phyloP scores from a whole-genome alignment of 1,140 invertebrate species.

The Anthonomus grandis region DNA sequence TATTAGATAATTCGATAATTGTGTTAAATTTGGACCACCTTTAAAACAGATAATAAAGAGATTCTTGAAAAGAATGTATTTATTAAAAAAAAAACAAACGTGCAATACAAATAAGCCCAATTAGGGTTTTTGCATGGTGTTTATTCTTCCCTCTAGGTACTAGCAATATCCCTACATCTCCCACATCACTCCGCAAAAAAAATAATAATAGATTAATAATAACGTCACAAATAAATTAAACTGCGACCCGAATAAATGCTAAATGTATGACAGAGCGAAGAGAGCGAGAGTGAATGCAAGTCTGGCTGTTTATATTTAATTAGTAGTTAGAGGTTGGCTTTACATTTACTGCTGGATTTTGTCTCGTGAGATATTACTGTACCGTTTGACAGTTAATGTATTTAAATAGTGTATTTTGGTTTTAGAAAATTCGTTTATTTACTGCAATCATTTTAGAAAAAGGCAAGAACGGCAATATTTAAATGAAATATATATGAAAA shows the following conservation, averaged over 20 bases:
- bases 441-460: neutral
- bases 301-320: constrained; percentile 46
- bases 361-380: too few relatives aligned
- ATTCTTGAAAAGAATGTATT: neutral
- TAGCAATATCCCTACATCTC: neutral
- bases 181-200: constrained; percentile 3
- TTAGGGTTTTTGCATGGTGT: too few relatives aligned
- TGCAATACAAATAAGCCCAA: constrained; percentile 19
- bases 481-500: neutral
- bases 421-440: neutral
- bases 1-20: too few relatives aligned
- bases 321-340: constrained; percentile 17
- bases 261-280: constrained; percentile 23
- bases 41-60: constrained; percentile 11
- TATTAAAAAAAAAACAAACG: neutral
- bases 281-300: constrained; percentile 41
- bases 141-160: too few relatives aligned
- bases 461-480: neutral
- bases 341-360: too few relatives aligned
- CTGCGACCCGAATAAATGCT: too few relatives aligned
- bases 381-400: neutral
- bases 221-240: neutral
- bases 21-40: neutral
- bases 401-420: neutral
- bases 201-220: too few relatives aligned